Conservation (phyloP, 2,888 invertebrate species). For the Acleris laterana region DNA sequence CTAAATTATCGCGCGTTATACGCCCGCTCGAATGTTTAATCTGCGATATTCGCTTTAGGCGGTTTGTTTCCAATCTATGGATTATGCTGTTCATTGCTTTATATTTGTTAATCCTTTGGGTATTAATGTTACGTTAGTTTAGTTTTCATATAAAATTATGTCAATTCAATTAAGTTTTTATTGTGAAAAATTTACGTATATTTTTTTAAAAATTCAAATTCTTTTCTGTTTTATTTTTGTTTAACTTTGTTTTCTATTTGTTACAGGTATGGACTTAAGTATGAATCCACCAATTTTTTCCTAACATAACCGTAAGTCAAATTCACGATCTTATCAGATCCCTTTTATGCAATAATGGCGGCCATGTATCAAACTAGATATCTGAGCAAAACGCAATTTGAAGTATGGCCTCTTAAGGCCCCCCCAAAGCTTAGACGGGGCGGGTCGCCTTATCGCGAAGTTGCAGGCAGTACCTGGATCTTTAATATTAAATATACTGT, state of each 20-base stretch:
- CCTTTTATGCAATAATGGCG: constrained; percentile 80
- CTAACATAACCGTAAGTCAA: constrained; percentile 48
- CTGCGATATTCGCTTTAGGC: constrained; percentile 72
- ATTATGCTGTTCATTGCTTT: constrained; percentile 31
- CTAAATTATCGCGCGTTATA: constrained; percentile 84
- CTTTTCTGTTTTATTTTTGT: neutral
- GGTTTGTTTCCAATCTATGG: constrained; percentile 36
- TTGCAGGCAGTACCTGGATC: constrained; percentile 83
- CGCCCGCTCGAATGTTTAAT: constrained; percentile 82
- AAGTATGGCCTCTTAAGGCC: constrained; percentile 81
- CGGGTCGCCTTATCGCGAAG: constrained; percentile 77
- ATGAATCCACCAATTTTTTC: constrained; percentile 42
- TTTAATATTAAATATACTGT: constrained; percentile 83
- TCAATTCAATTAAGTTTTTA: constrained; percentile 44
- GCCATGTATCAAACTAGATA: constrained; percentile 82
- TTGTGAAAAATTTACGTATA: too few relatives aligned
- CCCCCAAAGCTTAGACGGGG: constrained; percentile 63
- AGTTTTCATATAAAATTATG: constrained; percentile 25
- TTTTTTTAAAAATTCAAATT: too few relatives aligned
- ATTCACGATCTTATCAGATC: constrained; percentile 67
- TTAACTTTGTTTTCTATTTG: constrained; percentile 41
- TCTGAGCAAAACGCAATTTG: constrained; percentile 83
- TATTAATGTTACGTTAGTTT: constrained; percentile 11
- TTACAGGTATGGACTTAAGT: constrained; percentile 58
- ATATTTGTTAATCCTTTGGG: constrained; percentile 27